Evolutionary conservation across 2,888 invertebrate genomes (phyloP).

Genomic region (Laspeyria flexula): DNA sequence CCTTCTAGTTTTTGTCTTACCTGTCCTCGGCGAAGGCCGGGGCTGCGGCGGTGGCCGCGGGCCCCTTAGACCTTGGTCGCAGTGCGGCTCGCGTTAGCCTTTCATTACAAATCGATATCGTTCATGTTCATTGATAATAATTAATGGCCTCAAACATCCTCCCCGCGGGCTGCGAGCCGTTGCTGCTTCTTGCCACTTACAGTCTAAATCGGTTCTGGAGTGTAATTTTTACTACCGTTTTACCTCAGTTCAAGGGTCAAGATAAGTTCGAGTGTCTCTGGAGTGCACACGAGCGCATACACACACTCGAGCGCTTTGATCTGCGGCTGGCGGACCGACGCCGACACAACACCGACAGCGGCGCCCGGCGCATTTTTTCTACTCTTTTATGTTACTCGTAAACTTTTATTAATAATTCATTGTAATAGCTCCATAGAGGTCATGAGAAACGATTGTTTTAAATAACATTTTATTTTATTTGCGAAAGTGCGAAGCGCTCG

Average conservation of each 20-base stretch:
- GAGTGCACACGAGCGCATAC: conserved; percentile 63
- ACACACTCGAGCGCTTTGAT: conserved; percentile 74
- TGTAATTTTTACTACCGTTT: conserved; percentile 83
- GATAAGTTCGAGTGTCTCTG: conserved; percentile 75
- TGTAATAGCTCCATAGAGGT: conserved; percentile 55
- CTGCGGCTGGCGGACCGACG: conserved; percentile 61
- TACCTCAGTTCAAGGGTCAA: conserved; percentile 73
- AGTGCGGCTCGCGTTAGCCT: conserved; percentile 67
- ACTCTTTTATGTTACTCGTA: conserved; percentile 59
- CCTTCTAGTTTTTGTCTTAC: conserved; percentile 57
- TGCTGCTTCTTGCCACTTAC: too few relatives aligned
- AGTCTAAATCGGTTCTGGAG: conserved; percentile 69
- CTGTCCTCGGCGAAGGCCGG: conserved; percentile 57
- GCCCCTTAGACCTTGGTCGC: conserved; percentile 58
- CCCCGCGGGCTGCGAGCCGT: conserved; percentile 59
- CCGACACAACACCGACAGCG: conserved; percentile 52
- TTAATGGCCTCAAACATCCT: conserved; percentile 69
- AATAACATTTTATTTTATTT: conserved; percentile 62
- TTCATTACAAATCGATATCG: conserved; percentile 78
- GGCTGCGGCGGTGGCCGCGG: conserved; percentile 31
- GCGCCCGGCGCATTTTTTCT: conserved; percentile 47
- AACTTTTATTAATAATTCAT: conserved; percentile 65
- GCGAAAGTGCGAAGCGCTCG: conserved; percentile 69
- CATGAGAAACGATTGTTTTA: conserved; percentile 67
- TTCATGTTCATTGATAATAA: conserved; percentile 74